Evolutionary conservation across 2,113 vertebrate genomes (phyloP).

Genomic region (Melozone crissalis): DNA sequence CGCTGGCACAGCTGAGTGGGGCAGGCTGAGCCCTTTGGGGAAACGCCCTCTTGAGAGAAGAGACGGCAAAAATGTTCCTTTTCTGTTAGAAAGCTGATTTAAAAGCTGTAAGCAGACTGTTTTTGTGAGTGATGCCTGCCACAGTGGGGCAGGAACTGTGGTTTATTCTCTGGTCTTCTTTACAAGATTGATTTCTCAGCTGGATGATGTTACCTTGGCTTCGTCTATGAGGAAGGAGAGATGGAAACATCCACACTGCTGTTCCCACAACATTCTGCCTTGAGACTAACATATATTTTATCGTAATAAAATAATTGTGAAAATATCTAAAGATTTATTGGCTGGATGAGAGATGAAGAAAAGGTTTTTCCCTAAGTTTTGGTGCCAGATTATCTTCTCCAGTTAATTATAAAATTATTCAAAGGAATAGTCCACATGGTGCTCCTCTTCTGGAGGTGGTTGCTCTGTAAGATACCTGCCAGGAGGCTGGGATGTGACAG

Average conservation of each 20-base stretch:
- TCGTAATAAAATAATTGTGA: not conserved
- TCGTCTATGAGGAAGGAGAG: not conserved
- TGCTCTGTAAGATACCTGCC: accelerated
- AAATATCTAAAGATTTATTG: not conserved
- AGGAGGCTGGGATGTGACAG: not conserved
- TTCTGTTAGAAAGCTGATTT: not conserved
- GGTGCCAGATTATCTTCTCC: not conserved
- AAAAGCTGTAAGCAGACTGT: not conserved
- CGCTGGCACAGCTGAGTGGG: accelerated
- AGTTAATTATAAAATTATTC: not conserved
- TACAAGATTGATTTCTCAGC: not conserved
- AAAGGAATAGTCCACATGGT: accelerated
- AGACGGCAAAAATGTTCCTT: not conserved
- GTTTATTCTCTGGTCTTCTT: not conserved
- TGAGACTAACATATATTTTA: not conserved
- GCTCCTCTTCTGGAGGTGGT: not conserved
- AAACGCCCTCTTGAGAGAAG: not conserved
- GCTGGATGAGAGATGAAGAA: not conserved
- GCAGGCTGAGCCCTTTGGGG: not conserved
- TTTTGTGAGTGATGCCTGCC: not conserved
- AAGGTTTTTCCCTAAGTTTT: not conserved
- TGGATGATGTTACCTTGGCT: not conserved
- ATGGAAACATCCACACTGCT: not conserved
- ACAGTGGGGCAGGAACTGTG: not conserved
- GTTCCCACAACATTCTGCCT: not conserved